Percentiles rank a stretch among this genome's conserved stretches.
Conservation (phyloP, 2,888 invertebrate genomes). For the Galeruca laticollis region DNA sequence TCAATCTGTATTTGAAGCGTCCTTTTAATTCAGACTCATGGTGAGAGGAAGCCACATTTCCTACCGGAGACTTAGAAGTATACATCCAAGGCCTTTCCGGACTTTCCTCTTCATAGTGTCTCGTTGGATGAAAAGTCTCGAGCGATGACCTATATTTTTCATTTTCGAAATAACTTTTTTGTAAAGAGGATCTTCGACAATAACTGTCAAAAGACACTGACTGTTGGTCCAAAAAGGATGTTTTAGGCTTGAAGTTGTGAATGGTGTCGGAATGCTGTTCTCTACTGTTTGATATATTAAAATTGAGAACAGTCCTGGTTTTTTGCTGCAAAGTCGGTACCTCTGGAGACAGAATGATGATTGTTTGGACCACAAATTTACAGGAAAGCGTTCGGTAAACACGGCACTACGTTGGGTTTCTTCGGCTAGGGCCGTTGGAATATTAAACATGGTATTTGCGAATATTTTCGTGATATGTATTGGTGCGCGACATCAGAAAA, state of each 20-base stretch:
- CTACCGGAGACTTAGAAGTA: conserved; percentile 54
- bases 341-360: conserved; percentile 66
- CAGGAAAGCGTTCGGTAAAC: conserved; percentile 46
- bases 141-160: conserved; percentile 46
- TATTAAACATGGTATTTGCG: conserved; percentile 64
- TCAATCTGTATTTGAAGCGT: conserved; percentile 39
- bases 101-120: conserved; percentile 41
- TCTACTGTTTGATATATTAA: conserved; percentile 54
- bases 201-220: conserved; percentile 54
- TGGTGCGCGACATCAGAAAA: conserved; percentile 62
- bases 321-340: conserved; percentile 59
- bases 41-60: conserved; percentile 44
- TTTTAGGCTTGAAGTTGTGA: conserved; percentile 52
- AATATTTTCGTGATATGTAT: conserved; percentile 59
- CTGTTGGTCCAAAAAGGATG: conserved; percentile 50
- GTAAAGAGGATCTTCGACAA: conserved; percentile 47
- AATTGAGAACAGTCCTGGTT: conserved; percentile 13
- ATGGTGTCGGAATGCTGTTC: conserved; percentile 50
- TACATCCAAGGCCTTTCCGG: conserved; percentile 50
- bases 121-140: conserved; percentile 47
- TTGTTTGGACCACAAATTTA: conserved; percentile 53
- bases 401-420: conserved; percentile 54
- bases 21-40: conserved; percentile 36
- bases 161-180: conserved; percentile 48
- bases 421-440: conserved; percentile 55